Conservation (phyloP, 30 jellyfish, hydroid and myxozoan species). For the Aurelia coerulea region DNA sequence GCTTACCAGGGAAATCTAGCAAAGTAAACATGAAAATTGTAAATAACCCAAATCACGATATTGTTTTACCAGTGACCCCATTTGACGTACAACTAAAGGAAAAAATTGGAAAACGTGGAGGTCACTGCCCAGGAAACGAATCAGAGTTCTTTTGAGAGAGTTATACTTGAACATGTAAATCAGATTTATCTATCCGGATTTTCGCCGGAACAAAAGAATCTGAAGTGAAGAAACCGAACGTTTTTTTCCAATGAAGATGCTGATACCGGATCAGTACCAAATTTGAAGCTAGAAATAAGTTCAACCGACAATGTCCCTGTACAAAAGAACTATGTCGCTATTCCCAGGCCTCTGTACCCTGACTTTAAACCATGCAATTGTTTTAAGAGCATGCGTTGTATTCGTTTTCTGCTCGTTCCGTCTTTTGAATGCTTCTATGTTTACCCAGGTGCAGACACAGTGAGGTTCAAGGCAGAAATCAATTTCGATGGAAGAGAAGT, state of each 20-base stretch:
- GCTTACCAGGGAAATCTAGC: conserved; percentile 38
- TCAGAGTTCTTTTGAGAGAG: conserved; percentile 9
- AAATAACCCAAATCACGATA: conserved; percentile 40
- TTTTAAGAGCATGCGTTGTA: no score
- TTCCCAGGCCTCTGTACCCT: no score
- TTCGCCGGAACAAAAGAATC: conserved; percentile 11
- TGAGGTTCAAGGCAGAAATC: conserved; percentile 97
- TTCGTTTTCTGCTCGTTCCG: no score
- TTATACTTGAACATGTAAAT: conserved; percentile 25
- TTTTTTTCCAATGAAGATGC: no score
- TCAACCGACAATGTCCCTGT: no score
- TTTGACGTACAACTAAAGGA: conserved; percentile 20
- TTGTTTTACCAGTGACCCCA: conserved; percentile 10
- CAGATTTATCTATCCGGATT: conserved; percentile 21
- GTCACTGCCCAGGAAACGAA: conserved; percentile 1
- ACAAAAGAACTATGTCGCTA: no score
- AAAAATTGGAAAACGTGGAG: neutral
- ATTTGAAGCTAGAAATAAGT: no score
- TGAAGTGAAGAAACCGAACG: neutral
- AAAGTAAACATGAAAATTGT: conserved; percentile 13
- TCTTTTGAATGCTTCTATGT: no score
- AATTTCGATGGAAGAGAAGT: conserved; percentile 98
- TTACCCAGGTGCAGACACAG: conserved; percentile 91
- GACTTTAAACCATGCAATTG: neutral
- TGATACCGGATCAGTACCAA: no score